Base-by-base conservation (phyloP, 2,797 vertebrate species). In the Rhadinocentrus ornatus region DNA sequence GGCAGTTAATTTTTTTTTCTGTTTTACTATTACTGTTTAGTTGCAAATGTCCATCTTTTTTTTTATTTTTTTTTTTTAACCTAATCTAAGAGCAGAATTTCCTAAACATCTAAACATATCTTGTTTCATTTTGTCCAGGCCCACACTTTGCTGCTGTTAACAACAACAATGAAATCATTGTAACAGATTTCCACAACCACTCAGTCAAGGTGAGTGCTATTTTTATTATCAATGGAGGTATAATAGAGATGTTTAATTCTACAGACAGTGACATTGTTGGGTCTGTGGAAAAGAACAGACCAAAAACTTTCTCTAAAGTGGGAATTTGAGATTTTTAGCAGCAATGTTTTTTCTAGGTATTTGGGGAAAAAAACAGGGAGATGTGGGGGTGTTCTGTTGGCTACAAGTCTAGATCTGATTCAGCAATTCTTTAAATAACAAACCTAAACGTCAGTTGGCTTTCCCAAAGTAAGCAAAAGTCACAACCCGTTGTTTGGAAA, bases 101-200 rank as follows among this genome's bases (percentile, higher is more conserved):
- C 35, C 75, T 9, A 20, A 56, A 37, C 3, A 9, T 57, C 27
- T 72, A 78, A 26, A 67, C 32, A 12, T 26, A 59, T 4, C 57
- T 61, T 2, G 60, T 20, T 27, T 55, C 2, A 1, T 46, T 57
- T 61, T 80, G 18, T 93, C 2, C 86, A 99, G 98, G 97, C 60
- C 98, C 98, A 72, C 98, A 99, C 90, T 99, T 99, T 93, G 98
- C 97, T 86, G 98, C 98, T 71, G 96, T 99, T 69, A 99, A 99
- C 93, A 97, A 96, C 92, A 99, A 98, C 92, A 99, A 99, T 90
- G 97, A 99, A 93, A 98, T 99, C 79, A 99, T 99, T 60, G 89
- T 99, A 71, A 99, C 97, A 7, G 98, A 99, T 91, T 99, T 99
- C 91, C 98, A 99, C 91, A 99, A 99, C 87, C 98, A 99, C 92